Evolutionary conservation across 2,888 invertebrate genomes (phyloP).

Genomic region (Sisyra terminalis): DNA sequence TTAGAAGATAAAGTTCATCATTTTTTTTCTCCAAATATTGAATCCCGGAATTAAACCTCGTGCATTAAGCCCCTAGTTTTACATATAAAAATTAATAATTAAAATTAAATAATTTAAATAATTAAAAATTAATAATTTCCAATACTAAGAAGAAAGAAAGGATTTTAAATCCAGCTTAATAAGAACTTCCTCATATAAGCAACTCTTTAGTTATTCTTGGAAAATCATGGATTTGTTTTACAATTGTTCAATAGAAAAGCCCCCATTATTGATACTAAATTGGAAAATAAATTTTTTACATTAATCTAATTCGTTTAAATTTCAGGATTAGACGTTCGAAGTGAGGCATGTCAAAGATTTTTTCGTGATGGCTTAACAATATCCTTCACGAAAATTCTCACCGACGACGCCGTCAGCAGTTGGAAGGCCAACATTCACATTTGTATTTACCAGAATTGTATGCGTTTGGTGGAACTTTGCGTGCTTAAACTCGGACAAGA

Average conservation of each 20-base stretch:
- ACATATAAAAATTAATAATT: too few relatives aligned
- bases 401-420: conserved; percentile 93
- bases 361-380: conserved; percentile 86
- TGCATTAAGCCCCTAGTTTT: too few relatives aligned
- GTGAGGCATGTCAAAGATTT: conserved; percentile 84
- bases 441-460: conserved; percentile 87
- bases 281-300: background rate
- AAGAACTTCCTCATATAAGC: too few relatives aligned
- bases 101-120: too few relatives aligned
- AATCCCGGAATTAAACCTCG: too few relatives aligned
- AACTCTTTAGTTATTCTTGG: too few relatives aligned
- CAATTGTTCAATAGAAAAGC: background rate
- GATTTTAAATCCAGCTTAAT: too few relatives aligned
- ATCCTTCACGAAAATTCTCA: conserved; percentile 91
- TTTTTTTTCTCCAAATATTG: too few relatives aligned
- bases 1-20: too few relatives aligned
- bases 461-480: conserved; percentile 81
- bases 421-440: conserved; percentile 96
- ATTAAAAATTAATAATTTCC: too few relatives aligned
- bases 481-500: conserved; percentile 79
- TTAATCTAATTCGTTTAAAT: background rate
- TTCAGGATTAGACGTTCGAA: conserved; percentile 69
- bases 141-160: too few relatives aligned
- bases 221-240: background rate
- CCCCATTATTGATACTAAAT: background rate